Evolutionary conservation across 2,113 vertebrate species (phyloP), one percentile per base, ranked within the genome.

Genomic region (Dolichallabes microphthalmus): DNA sequence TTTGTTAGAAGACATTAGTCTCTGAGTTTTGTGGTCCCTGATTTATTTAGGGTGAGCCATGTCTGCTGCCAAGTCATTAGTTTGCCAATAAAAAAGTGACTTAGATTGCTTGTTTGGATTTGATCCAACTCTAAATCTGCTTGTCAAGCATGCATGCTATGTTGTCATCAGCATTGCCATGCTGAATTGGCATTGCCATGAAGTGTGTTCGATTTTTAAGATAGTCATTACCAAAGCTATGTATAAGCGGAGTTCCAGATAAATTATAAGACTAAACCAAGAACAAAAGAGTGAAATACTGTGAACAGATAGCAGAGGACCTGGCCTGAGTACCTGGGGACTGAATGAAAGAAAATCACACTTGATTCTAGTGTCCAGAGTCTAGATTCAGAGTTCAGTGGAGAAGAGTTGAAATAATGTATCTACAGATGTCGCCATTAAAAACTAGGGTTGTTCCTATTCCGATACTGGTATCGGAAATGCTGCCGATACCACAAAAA

Each of bases 81-180:
- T 76, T 76, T 76, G 73, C 73, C 50, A 27, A 53, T n/a, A n/a
- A 14, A 45, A 27, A 27, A 53, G 45, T 53, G n/a, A 53, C 50
- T 53, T 0, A 55, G 73, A 53, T 75, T 52, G 45, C 45, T 75
- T 53, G 25, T 53, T 75, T 53, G 45, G 25, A 3, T 55, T 8
- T 76, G 52, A 55, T 76, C 30, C 52, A 76, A 30, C 50, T 76
- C 22, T 53, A 76, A 76, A 76, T 76, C 25, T 76, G 50, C 15
- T 27, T 53, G 45, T 53, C 45, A 39, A 71, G 7, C 35, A 71
- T 39, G 7, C 35, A 71, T 39, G 32, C 2, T 2, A 75, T 50
- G 39, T 74, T 52, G 39, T 4, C 35, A 52, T 52, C 73, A 75
- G 45, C 73, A 27, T 52, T 75, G 50, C 9, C 45, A n/a, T 12